phyloP scores from a whole-genome alignment of 2,888 invertebrate species.

The Diaprepes abbreviatus region DNA sequence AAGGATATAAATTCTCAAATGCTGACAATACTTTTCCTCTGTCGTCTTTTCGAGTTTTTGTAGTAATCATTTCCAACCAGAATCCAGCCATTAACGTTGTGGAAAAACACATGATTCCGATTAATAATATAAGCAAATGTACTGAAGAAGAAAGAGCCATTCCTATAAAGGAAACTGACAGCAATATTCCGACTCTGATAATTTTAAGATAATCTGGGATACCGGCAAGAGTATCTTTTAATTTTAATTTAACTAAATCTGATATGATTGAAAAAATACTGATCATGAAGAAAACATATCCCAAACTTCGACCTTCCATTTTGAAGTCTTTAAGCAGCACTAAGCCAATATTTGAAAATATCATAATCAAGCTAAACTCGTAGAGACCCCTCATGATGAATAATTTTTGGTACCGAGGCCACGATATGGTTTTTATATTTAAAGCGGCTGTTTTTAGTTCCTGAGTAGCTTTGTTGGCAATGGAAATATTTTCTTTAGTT shows the following conservation, averaged over 20 bases:
- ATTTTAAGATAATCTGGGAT: conserved; percentile 36
- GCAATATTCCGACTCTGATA: conserved; percentile 33
- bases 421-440: conserved; percentile 46
- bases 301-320: conserved; percentile 43
- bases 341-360: conserved; percentile 42
- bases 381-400: conserved; percentile 46
- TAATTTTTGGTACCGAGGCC: conserved; percentile 44
- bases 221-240: conserved; percentile 33
- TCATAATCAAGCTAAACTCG: conserved; percentile 36
- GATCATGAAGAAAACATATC: conserved; percentile 39
- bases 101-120: conserved; percentile 26
- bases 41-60: conserved; percentile 43
- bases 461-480: conserved; percentile 8
- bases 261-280: conserved; percentile 38
- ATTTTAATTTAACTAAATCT: conserved; percentile 46
- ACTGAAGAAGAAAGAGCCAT: conserved; percentile 27
- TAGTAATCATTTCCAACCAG: conserved; percentile 43
- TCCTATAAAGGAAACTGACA: conserved; percentile 38
- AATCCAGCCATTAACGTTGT: conserved; percentile 43
- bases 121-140: conserved; percentile 30
- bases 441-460: conserved; percentile 36
- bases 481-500: conserved; percentile 21
- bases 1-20: conserved; percentile 46
- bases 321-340: conserved; percentile 41
- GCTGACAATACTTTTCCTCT: conserved; percentile 50